A percentile compares a stretch with the other conserved stretches of the same genome.
phyloP scores from a whole-genome alignment of 2,797 vertebrate species.

The Alectoris magna region DNA sequence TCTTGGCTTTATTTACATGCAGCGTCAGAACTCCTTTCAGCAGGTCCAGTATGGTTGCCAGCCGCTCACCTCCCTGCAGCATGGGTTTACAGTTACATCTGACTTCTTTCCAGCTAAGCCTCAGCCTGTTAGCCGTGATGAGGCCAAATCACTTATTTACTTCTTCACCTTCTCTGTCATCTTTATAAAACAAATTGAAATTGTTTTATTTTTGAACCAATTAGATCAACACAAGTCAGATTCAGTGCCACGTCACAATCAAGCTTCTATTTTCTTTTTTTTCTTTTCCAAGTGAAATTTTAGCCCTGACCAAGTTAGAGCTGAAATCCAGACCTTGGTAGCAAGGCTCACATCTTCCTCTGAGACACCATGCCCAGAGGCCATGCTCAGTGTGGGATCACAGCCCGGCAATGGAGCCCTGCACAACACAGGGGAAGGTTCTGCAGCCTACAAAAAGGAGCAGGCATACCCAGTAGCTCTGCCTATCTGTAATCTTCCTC shows the following conservation, averaged over 20 bases:
- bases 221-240: not conserved
- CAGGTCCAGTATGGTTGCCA: not conserved
- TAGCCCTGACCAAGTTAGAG: not conserved
- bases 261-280: not conserved
- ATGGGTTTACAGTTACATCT: not conserved
- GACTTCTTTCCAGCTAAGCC: not conserved
- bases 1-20: not conserved
- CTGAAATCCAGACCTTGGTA: not conserved
- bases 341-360: not conserved
- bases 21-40: not conserved
- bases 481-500: conserved; percentile 20
- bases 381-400: not conserved
- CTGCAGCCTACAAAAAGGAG: not conserved
- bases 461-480: not conserved
- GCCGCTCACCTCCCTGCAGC: not conserved
- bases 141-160: not conserved
- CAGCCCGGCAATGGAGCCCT: not conserved
- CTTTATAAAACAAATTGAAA: not conserved
- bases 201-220: not conserved
- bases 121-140: not conserved
- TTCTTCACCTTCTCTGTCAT: not conserved
- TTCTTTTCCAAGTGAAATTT: not conserved
- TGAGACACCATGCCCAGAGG: rapidly evolving
- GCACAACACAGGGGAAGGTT: not conserved
- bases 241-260: rapidly evolving